Percentiles rank a stretch among this genome's conserved stretches.
phyloP scores from a whole-genome alignment of 2,888 invertebrate species.

The Crossocerus cetratus region DNA sequence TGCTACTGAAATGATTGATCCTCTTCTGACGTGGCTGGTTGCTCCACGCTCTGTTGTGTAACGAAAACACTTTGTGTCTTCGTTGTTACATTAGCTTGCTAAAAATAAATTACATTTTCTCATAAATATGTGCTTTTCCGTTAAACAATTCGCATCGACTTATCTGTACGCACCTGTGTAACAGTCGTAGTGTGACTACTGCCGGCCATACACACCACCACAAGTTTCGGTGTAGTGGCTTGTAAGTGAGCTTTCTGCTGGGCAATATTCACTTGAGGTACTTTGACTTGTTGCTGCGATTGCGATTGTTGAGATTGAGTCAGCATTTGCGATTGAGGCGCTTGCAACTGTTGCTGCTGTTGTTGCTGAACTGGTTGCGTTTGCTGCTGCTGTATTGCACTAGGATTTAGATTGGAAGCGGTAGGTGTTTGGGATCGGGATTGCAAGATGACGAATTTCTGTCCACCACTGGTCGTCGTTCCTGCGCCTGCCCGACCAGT shows the following conservation, averaged over 20 bases:
- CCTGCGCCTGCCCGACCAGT: constrained; percentile 71
- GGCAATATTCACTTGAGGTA: constrained; percentile 59
- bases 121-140: background rate
- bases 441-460: constrained; percentile 73
- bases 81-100: constrained; percentile 62
- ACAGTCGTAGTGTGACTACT: constrained; percentile 70
- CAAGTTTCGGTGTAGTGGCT: constrained; percentile 77
- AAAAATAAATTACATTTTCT: constrained; percentile 20
- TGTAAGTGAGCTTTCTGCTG: constrained; percentile 68
- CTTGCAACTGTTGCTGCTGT: constrained; percentile 34
- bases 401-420: constrained; percentile 52
- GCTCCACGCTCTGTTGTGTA: constrained; percentile 66
- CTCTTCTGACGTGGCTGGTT: constrained; percentile 68
- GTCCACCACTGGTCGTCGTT: constrained; percentile 60
- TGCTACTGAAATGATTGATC: constrained; percentile 68
- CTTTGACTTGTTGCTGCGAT: constrained; percentile 55
- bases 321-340: too few species aligned
- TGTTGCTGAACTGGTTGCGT: constrained; percentile 47
- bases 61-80: constrained; percentile 70
- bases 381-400: constrained; percentile 58
- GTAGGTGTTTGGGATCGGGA: constrained; percentile 73
- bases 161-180: constrained; percentile 64
- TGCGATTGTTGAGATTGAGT: constrained; percentile 15
- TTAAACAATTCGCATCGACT: too few species aligned
- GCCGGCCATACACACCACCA: constrained; percentile 78